Base-by-base conservation (phyloP, 2,113 vertebrate genomes). In the Caranx melampygus region DNA sequence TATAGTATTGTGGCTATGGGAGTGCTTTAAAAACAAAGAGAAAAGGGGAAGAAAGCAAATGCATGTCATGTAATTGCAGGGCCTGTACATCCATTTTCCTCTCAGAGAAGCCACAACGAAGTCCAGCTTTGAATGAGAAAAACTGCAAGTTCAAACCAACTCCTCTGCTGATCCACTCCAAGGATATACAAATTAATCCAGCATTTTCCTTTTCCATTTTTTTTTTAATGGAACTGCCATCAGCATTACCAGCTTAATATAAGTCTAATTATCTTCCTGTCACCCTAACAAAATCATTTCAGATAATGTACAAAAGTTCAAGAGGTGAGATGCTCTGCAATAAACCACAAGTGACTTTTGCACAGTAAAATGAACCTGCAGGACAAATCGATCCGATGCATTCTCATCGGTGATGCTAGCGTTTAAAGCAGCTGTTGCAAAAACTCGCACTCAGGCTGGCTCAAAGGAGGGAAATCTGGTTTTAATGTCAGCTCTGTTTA, bases 41-140 rank as follows among this genome's bases (percentile, higher is more conserved):
- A 16, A 69, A 65, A 80, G 14, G 51, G 57, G 35, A 87, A 72
- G 42, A 85, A 84, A 82, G 71, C 57, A 84, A 45, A 78, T 47
- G 70, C 78, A 70, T 89, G 81, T 89, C 89, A 88, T 89, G 80
- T 92, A 93, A 90, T 91, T 92, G 75, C 61, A 85, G 85, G 81
- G 74, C 74, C 69, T 54, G 61, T 42, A 58, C 74, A 77, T 59
- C 54, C 37, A 63, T 77, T 66, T 78, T 77, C 52, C 67, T 60
- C 62, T 73, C 35, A 0, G 1, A 69, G 72, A 79, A 77, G 70
- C 83, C 79, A 51, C 83, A 85, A 35, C 35, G 78, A 1, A 66
- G 82, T 78, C 55, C 40, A 31, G 59, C 26, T 63, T n/a, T 52
- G 52, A 75, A 62, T 4, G 6, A 73, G 66, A 72, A 55, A 65